phyloP scores from a whole-genome alignment of 1,140 invertebrate species.

The Dendroctonus ponderosae region DNA sequence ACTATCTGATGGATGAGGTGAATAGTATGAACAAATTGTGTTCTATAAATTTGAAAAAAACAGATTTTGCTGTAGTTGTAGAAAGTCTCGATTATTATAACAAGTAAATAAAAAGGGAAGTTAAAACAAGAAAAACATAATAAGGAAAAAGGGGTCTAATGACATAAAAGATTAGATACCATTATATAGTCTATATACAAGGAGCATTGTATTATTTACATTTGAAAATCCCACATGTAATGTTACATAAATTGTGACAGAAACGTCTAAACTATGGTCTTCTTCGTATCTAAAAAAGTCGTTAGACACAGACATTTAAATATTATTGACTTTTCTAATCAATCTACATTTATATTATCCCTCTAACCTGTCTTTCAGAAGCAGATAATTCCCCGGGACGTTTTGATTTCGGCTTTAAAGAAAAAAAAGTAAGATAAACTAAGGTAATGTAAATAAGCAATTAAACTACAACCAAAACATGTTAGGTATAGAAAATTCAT shows the following conservation, averaged over 20 bases:
- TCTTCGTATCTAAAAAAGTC: constrained; percentile 38
- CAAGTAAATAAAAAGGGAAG: not conserved
- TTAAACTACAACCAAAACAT: constrained; percentile 36
- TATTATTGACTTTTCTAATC: constrained; percentile 42
- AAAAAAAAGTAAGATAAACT: constrained; percentile 35
- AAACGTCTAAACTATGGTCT: constrained; percentile 34
- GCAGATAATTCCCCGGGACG: constrained; percentile 56
- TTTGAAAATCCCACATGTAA: constrained; percentile 39
- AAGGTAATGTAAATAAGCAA: constrained; percentile 36
- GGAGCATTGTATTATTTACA: constrained; percentile 39
- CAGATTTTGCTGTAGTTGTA: not conserved
- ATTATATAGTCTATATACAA: constrained; percentile 41
- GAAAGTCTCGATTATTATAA: constrained; percentile 14
- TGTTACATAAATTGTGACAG: constrained; percentile 27
- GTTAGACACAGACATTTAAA: constrained; percentile 50
- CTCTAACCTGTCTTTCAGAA: constrained; percentile 55
- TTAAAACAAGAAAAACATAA: constrained; percentile 24
- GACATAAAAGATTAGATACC: constrained; percentile 40
- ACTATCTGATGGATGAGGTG: no score
- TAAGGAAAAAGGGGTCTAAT: constrained; percentile 18
- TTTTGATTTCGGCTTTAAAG: constrained; percentile 53
- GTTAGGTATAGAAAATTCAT: constrained; percentile 40
- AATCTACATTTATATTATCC: constrained; percentile 38
- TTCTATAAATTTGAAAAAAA: no score
- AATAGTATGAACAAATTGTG: no score